A percentile compares a stretch with the other conserved stretches of the same genome.
Evolutionary conservation across 2,888 invertebrate genomes (phyloP).

Genomic region (Drosophila algonquin): DNA sequence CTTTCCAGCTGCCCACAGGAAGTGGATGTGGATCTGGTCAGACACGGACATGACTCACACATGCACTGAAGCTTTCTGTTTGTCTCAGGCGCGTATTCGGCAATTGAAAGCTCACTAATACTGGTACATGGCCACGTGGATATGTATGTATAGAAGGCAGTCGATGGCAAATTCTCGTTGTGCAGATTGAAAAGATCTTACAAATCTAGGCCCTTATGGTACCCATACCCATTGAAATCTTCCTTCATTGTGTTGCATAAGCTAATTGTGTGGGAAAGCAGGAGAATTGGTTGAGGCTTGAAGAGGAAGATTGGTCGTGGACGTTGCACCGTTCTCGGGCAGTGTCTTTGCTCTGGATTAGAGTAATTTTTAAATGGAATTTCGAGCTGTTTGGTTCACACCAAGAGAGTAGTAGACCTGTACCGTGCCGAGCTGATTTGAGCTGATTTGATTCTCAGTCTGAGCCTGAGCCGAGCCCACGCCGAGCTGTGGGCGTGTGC

Average conservation of each 20-base stretch:
- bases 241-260: conserved; percentile 6
- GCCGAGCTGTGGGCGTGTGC: conserved; percentile 75
- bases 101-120: too few relatives aligned
- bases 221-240: neutral
- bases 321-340: neutral
- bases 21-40: conserved; percentile 4
- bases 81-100: too few relatives aligned
- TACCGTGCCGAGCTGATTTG: conserved; percentile 12
- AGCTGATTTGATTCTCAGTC: neutral
- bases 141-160: too few relatives aligned
- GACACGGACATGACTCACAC: neutral
- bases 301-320: neutral
- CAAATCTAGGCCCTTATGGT: too few relatives aligned
- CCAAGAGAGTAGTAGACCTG: conserved; percentile 27
- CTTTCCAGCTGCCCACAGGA: conserved; percentile 64
- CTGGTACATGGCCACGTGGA: too few relatives aligned
- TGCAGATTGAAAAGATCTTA: too few relatives aligned
- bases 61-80: neutral
- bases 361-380: conserved; percentile 79
- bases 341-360: conserved; percentile 62
- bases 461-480: conserved; percentile 21
- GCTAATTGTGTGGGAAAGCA: conserved; percentile 14
- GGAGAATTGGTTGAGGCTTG: neutral
- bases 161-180: too few relatives aligned
- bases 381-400: conserved; percentile 59